Evolutionary conservation across 1,140 invertebrate genomes (phyloP).

Genomic region (Drosophila sturtevanti): DNA sequence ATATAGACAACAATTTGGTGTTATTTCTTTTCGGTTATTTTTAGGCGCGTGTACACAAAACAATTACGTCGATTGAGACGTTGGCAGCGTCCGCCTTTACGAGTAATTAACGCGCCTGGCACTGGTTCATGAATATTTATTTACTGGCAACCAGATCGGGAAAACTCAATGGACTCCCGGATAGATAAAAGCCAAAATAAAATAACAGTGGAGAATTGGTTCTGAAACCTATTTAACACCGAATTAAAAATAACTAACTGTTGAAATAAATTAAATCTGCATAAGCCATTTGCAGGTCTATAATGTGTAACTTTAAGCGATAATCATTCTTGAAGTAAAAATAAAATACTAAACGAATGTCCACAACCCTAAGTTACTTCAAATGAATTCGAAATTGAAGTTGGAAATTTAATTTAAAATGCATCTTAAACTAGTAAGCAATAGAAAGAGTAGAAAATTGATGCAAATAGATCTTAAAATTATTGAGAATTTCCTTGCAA

Average conservation of each 20-base stretch:
- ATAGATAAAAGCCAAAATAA: not conserved
- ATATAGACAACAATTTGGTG: constrained; percentile 7
- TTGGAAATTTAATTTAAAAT: no score
- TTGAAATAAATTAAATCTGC: not conserved
- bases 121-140: constrained; percentile 14
- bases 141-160: constrained; percentile 1
- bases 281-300: no score
- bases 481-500: no score
- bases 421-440: no score
- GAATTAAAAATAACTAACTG: no score
- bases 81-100: constrained; percentile 9
- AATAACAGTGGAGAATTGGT: not conserved
- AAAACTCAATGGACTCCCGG: constrained; percentile 8
- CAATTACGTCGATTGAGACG: constrained; percentile 4
- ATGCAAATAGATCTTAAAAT: no score
- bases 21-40: constrained; percentile 18
- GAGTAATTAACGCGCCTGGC: constrained; percentile 9
- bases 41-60: constrained; percentile 10
- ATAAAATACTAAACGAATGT: no score
- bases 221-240: not conserved
- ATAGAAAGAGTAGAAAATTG: no score
- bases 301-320: no score
- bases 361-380: no score
- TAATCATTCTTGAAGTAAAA: no score
- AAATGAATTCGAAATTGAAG: no score